Conservation (phyloP, 2,113 vertebrate species). For the Xiphophorus couchianus region DNA sequence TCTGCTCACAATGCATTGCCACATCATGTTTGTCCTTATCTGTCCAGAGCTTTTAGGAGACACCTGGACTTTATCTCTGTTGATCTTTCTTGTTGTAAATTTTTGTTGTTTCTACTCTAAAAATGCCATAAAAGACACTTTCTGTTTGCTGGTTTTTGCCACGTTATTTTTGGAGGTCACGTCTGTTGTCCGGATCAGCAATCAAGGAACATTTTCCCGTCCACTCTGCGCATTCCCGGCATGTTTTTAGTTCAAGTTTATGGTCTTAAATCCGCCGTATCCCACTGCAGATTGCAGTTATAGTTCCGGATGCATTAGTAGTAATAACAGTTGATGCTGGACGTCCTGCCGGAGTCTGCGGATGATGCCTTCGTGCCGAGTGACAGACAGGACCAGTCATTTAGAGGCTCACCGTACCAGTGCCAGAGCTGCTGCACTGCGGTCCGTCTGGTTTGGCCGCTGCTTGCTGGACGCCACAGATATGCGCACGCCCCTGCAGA, state of each 20-base stretch:
- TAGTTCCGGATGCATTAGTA: conserved; percentile 36
- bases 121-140: background rate
- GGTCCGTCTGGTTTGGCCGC: conserved; percentile 54
- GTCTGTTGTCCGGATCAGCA: conserved; percentile 40
- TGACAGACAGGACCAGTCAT: conserved; percentile 46
- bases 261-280: conserved; percentile 32
- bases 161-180: conserved; percentile 32
- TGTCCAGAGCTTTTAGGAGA: conserved; percentile 10
- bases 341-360: conserved; percentile 42
- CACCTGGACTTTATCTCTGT: conserved; percentile 38
- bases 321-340: conserved; percentile 61
- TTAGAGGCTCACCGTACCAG: conserved; percentile 38
- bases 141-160: background rate
- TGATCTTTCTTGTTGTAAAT: conserved; percentile 5
- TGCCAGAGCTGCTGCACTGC: conserved; percentile 48
- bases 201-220: conserved; percentile 45
- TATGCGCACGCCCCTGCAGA: conserved; percentile 60
- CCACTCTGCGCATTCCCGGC: conserved; percentile 54
- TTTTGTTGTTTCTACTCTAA: conserved; percentile 13
- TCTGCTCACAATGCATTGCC: conserved; percentile 19
- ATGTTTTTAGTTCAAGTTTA: conserved; percentile 49
- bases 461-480: conserved; percentile 47
- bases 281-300: conserved; percentile 45
- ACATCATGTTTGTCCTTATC: conserved; percentile 43
- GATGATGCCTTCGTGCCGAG: conserved; percentile 56